Conservation (phyloP, 2,888 invertebrate genomes). For the Caenorhabditis wallacei region DNA sequence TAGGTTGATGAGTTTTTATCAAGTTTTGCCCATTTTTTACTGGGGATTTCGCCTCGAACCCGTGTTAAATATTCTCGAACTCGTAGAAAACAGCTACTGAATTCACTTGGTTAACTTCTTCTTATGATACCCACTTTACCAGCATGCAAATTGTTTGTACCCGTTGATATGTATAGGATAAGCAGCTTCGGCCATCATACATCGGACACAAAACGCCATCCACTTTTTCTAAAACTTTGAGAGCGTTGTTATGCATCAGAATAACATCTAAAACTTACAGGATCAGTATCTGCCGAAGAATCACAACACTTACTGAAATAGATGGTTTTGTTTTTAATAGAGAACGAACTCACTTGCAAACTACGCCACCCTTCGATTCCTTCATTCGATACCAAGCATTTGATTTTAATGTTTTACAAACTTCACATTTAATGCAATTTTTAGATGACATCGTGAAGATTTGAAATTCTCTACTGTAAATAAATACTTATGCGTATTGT, state of each 20-base stretch:
- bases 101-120: background rate
- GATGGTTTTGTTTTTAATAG: background rate
- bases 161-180: constrained; percentile 10
- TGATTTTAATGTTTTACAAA: background rate
- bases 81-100: background rate
- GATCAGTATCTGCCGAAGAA: background rate
- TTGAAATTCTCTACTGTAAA: no score
- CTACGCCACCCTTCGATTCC: background rate
- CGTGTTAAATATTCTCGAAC: background rate
- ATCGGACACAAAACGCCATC: constrained; percentile 1
- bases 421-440: no score
- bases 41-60: background rate
- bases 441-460: no score
- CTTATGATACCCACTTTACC: background rate
- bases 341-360: constrained; percentile 12
- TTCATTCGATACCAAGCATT: constrained; percentile 7
- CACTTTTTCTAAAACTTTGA: constrained; percentile 7
- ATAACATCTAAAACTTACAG: background rate
- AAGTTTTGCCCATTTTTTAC: no score
- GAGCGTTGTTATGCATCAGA: no score
- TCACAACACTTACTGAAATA: constrained; percentile 23
- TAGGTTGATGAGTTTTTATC: no score
- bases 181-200: constrained; percentile 12
- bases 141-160: constrained; percentile 5
- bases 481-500: no score